A percentile compares a stretch with the other conserved stretches of the same genome.
phyloP scores from a whole-genome alignment of 2,888 invertebrate species.

The Marronus borbonicus region DNA sequence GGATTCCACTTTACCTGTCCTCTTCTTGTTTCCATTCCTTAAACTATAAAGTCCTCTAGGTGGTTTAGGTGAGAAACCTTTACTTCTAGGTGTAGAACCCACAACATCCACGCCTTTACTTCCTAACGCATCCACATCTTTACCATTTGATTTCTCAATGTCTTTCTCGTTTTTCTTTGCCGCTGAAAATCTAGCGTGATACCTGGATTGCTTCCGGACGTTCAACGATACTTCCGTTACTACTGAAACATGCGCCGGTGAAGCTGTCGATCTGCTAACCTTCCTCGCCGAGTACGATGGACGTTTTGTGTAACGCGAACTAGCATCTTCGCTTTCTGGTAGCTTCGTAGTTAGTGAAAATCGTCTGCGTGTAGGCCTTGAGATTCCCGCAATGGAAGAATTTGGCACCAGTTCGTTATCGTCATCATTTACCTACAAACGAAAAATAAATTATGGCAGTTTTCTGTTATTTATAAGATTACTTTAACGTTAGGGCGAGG shows the following conservation, averaged over 20 bases:
- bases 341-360: constrained; percentile 59
- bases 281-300: constrained; percentile 34
- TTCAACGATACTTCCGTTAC: constrained; percentile 58
- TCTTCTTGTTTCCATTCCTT: constrained; percentile 58
- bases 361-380: constrained; percentile 58
- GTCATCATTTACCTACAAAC: constrained; percentile 54
- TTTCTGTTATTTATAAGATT: neutral
- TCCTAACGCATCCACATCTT: constrained; percentile 24
- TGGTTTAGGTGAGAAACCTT: constrained; percentile 55
- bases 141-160: neutral
- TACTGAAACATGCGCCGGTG: constrained; percentile 47
- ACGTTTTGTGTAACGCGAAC: constrained; percentile 34
- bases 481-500: neutral
- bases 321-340: constrained; percentile 50
- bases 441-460: neutral
- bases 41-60: constrained; percentile 63
- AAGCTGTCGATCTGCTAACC: constrained; percentile 43
- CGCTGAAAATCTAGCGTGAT: constrained; percentile 63
- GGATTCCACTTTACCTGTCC: constrained; percentile 44
- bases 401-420: constrained; percentile 56
- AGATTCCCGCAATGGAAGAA: constrained; percentile 38
- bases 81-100: constrained; percentile 35
- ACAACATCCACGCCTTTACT: constrained; percentile 31
- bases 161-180: constrained; percentile 35
- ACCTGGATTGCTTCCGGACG: constrained; percentile 61